These are phyloP conservation scores for Gerris lacustris DNA, from an alignment of 2,888 invertebrate genomes.

Conservation along the genomic window DNA sequence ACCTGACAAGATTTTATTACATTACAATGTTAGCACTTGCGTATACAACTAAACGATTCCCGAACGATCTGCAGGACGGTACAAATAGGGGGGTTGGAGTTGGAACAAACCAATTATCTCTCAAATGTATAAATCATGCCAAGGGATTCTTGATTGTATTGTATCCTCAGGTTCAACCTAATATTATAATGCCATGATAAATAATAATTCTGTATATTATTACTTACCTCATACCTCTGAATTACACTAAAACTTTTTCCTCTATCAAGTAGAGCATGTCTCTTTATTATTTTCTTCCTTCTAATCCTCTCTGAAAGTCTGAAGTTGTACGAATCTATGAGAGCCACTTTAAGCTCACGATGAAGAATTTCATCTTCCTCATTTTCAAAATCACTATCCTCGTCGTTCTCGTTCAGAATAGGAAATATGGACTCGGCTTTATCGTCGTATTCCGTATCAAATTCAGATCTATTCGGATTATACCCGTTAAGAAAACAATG, in stretches of 20 bases:
- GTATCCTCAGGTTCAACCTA: too few relatives aligned
- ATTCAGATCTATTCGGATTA: constrained; percentile 26
- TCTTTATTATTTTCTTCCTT: constrained; percentile 57
- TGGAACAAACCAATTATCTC: too few relatives aligned
- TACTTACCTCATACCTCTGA: constrained; percentile 32
- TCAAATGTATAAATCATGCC: too few relatives aligned
- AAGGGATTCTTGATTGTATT: too few relatives aligned
- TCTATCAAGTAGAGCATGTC: constrained; percentile 66
- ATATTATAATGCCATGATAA: too few relatives aligned
- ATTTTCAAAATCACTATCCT: constrained; percentile 6
- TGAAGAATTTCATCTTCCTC: constrained; percentile 39
- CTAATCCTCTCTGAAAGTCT: constrained; percentile 60
- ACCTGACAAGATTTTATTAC: too few relatives aligned
- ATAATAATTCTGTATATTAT: too few relatives aligned
- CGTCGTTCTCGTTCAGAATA: constrained; percentile 17
- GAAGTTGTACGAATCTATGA: constrained; percentile 62
- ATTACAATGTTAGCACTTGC: too few relatives aligned
- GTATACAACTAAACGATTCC: too few relatives aligned
- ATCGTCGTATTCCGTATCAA: constrained; percentile 27
- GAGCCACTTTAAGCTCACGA: constrained; percentile 53
- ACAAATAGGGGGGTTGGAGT: too few relatives aligned
- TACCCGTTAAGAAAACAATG: constrained; percentile 21
- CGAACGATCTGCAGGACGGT: too few relatives aligned
- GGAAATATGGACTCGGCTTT: constrained; percentile 25
- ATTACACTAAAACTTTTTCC: constrained; percentile 46